Evolutionary conservation across 2,888 invertebrate genomes (phyloP), one percentile per base, ranked within the genome.

Genomic region (Aspidiotus rigidus): DNA sequence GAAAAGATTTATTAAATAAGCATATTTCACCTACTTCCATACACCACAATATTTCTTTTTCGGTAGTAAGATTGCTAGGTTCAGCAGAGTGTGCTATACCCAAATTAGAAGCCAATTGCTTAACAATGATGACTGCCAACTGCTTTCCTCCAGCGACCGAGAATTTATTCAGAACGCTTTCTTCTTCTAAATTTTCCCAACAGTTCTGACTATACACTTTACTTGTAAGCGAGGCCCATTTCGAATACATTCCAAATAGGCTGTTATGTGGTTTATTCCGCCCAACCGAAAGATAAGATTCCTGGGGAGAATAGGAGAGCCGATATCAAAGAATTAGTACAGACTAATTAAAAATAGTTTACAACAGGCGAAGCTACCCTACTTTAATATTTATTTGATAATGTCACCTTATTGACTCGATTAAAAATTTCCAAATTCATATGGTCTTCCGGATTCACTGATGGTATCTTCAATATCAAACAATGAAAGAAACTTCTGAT

Each of bases 381-480:
- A 17, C 7, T 28, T 57, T 54, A 55, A 61, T 41, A 40, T 39
- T 10, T 28, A 44, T 59, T 42, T 41, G 2, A 44, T 10, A 40
- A 62, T 7, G 77, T 79, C 79, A 87, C 88, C 84, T 88, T 87
- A 80, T 88, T 88, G 79, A 88, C 87, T 82, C 86, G 86, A 78
- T 88, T 88, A 78, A 88, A 88, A 77, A 88, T 84, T 81, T 86
- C 87, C 82, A 88, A 86, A 88, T 88, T 88, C 88, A 88, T 88
- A 86, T 39, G 72, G 67, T 67, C 15, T 15, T 44, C 11, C 49
- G 49, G 11, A 44, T 11, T 44, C 28, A 28, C 28, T 28, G 28
- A 5, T 5, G 28, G 28, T 28, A 28, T 28, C 28, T 28, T 28
- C 28, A 28, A 28, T 28, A 28, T 28, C 28, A 5, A 3, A 28